Evolutionary conservation across 2,888 invertebrate species (phyloP), one percentile per base, ranked within the genome.

Genomic region (Andrena chrysosceles): DNA sequence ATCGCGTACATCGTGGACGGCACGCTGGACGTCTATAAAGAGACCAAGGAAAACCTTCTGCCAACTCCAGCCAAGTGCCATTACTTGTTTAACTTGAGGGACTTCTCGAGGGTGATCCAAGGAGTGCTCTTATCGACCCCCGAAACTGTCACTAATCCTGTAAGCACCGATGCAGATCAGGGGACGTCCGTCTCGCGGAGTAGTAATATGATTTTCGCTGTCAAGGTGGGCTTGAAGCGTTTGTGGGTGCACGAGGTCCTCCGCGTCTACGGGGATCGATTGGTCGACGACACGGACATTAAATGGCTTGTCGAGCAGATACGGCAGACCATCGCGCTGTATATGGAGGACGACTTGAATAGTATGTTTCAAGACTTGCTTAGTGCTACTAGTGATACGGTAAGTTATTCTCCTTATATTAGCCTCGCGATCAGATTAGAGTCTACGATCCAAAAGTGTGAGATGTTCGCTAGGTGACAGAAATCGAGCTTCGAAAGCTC

Each of bases 51-150:
- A 33, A 96, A 97, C 93, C 95, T 99, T 76, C 94, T 99, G 67
- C 99, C 99, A 0, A 99, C 98, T 0, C 99, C 99, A 0, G 95
- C 97, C 0, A 99, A 99, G 93, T 98, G 98, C 1, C 99, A 99
- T 94, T 99, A 99, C 93, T 96, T 99, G 7, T 99, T 99, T 94
- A 99, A 99, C 94, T 95, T 99, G 87, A 95, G 99, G 89, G 99
- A 99, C 93, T 99, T 99, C 94, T 97, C 98, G 0, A 95, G 98
- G 90, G 99, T 99, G 29, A 97, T 99, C 90, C 95, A 97, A 96
- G 99, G 99, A 5, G 97, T 99, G 0, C 94, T 99, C 20, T 94
- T 99, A 0, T 98, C 98, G 0, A 97, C 97, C 2, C 98, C 98
- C 0, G 98, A 98, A 94, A 97, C 97, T 0, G 97, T 97, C 81